Evolutionary conservation across 2,797 vertebrate genomes (phyloP).

Genomic region (Novumbra hubbsi): DNA sequence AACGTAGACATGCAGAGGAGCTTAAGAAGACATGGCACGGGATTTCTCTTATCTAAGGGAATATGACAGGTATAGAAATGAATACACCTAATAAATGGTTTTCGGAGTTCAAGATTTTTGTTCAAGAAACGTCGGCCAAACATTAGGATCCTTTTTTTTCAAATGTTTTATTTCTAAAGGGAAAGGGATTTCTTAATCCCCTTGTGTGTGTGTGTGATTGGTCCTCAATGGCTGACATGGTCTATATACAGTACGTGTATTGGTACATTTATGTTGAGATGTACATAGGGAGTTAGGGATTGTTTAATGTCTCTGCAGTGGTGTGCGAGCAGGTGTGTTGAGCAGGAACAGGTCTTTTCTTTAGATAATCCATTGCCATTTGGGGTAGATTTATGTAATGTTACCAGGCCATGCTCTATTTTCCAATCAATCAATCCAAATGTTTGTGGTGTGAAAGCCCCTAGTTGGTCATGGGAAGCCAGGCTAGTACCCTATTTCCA

Average conservation of each 20-base stretch:
- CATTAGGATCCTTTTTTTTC: not conserved
- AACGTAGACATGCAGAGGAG: constrained; percentile 14
- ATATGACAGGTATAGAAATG: constrained; percentile 24
- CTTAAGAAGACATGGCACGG: constrained; percentile 26
- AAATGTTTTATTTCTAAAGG: constrained; percentile 8
- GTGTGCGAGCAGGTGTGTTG: not conserved
- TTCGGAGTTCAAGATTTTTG: constrained; percentile 24
- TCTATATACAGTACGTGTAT: constrained; percentile 4
- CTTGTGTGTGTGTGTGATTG: constrained; percentile 10
- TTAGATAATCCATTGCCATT: not conserved
- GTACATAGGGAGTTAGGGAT: not conserved
- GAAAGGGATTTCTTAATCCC: not conserved
- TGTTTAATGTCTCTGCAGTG: not conserved
- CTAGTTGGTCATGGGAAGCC: not conserved
- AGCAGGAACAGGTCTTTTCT: not conserved
- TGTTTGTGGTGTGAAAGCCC: not conserved
- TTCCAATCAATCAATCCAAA: not conserved
- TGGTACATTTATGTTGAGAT: constrained; percentile 25
- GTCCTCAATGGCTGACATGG: not conserved
- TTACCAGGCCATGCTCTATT: not conserved
- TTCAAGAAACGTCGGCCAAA: constrained; percentile 25
- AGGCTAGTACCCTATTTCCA: not conserved
- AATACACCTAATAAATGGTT: constrained; percentile 22
- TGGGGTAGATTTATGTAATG: not conserved
- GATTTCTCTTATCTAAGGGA: constrained; percentile 46